Evolutionary conservation across 2,888 invertebrate species (phyloP).

Genomic region (Odontocolon sp.): DNA sequence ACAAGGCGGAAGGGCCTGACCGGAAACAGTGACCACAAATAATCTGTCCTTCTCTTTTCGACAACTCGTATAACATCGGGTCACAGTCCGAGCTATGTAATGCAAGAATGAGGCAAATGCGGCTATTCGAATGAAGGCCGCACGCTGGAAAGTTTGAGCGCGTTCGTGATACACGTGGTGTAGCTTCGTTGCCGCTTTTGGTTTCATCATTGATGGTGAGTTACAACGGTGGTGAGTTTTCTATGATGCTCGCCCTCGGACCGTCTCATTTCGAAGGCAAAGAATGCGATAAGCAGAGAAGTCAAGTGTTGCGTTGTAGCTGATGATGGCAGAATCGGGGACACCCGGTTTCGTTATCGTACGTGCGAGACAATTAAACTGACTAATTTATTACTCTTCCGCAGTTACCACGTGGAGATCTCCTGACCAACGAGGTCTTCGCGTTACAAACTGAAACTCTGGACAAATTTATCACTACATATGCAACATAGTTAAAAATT

Average conservation of each 20-base stretch:
- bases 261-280: conserved; percentile 12
- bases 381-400: conserved; percentile 51
- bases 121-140: conserved; percentile 19
- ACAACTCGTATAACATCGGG: conserved; percentile 7
- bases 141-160: background rate
- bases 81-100: background rate
- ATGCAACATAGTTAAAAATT: no score
- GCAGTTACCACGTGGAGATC: background rate
- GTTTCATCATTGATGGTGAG: no score
- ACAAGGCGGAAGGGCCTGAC: background rate
- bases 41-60: background rate
- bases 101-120: conserved; percentile 7
- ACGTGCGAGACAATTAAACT: conserved; percentile 58
- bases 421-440: background rate
- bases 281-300: background rate
- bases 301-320: no score
- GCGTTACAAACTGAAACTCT: no score
- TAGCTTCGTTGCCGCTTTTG: no score
- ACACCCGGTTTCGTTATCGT: conserved; percentile 64
- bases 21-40: conserved; percentile 15
- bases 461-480: no score
- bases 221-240: conserved; percentile 15
- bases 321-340: conserved; percentile 53
- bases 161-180: conserved; percentile 22
- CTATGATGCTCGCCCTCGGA: conserved; percentile 7